Evolutionary conservation across 2,888 invertebrate genomes (phyloP), one percentile per base, ranked within the genome.

Genomic region (Limnephilus marmoratus): DNA sequence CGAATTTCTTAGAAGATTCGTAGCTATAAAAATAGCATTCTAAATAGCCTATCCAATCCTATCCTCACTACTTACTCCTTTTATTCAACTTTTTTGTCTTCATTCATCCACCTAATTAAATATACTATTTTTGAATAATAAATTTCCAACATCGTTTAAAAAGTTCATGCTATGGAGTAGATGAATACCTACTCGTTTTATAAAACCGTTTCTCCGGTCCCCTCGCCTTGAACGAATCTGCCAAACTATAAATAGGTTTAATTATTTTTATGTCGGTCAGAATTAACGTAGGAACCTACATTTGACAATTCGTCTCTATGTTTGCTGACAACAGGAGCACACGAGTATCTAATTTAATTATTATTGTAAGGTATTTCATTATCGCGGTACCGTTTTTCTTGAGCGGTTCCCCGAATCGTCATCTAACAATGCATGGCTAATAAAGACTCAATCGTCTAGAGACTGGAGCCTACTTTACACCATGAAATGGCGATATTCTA

Each of bases 361-460:
- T 68, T n/a, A 68, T 68, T 68, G 68, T 68, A 9, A 68, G 68
- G 68, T 24, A 24, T 68, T n/a, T 68, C 68, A 68, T 68, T 68
- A 68, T 68, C 68, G 7, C 9, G 68, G 85, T 85, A 85, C 34
- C 37, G 85, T 85, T 85, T 85, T 85, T 41, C 85, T 85, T 41
- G 37, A 45, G 12, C 88, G 80, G 11, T 89, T 89, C 88, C n/a
- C 7, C 37, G 88, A 89, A 89, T 49, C 80, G 80, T 11, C 81
- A n/a, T 11, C 45, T 37, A 9, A 80, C 88, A 89, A 81, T 18
- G 81, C 41, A 34, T 89, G 24, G 81, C 88, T 80, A 89, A 89
- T 81, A 81, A 89, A 89, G 88, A 80, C 80, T 34, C 88, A 89
- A 89, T 89, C 81, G 31, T 81, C 68, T n/a, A 89, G 80, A 37